Evolutionary conservation across 2,797 vertebrate genomes (phyloP), one percentile per base, ranked within the genome.

Genomic region (Manis javanica): DNA sequence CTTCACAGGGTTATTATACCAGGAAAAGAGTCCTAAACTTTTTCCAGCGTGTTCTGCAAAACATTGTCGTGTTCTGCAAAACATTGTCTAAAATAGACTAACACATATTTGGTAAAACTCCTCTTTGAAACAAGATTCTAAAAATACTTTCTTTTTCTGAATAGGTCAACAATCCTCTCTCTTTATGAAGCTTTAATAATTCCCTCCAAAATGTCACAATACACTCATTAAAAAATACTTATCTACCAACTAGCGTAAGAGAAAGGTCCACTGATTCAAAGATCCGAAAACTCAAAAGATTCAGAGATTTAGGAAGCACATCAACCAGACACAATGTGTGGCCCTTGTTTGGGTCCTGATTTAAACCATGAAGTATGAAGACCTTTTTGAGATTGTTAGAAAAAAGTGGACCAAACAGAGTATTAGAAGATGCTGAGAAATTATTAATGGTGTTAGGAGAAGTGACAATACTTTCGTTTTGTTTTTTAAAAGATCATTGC

Each of bases 71-170:
- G 57, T 86, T 97, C 94, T 87, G n/a, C 68, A 93, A 91, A 92
- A 92, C 72, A 78, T 12, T 46, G 46, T 92, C 94, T 96, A 88
- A 97, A 97, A 95, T 37, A 95, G 97, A 86, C 77, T 57, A 72
- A 78, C 94, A 86, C 51, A 55, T 63, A 82, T 61, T 75, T 96
- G 96, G 95, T 85, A 37, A 95, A 91, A 82, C 57, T 82, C 42
- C 31, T 88, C 57, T 79, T 31, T 88, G 83, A 92, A 91, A 46
- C 24, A 79, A 26, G 59, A 53, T 31, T 92, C 66, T 59, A 88
- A 92, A 61, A 87, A 51, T 42, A 91, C 88, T 96, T 96, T 95
- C 86, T 74, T 94, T 96, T 95, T 96, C 94, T 75, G 16, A 12
- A 63, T 74, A 61, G n/a, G 59, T 5, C 39, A 63, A 57, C 5